phyloP scores from a whole-genome alignment of 1,140 invertebrate species.

The Drosophila dunni region DNA sequence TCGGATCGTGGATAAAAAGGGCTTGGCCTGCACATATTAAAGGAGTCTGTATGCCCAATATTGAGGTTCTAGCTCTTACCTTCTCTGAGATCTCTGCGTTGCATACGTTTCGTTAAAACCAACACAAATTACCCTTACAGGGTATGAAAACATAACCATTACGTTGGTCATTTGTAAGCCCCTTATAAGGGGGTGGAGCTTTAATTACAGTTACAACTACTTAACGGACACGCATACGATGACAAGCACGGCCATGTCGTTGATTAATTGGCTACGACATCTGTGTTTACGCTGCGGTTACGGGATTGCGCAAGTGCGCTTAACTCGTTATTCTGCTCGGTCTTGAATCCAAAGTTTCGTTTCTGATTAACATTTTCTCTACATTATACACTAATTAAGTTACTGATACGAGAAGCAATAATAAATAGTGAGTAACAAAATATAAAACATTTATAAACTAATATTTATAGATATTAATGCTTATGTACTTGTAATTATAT shows the following conservation, averaged over 20 bases:
- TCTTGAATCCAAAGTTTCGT: neutral
- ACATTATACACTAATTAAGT: too few relatives aligned
- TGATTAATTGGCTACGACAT: conserved; percentile 68
- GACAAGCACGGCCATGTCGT: conserved; percentile 45
- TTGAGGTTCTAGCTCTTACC: too few relatives aligned
- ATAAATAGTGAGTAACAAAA: conserved; percentile 6
- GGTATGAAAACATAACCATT: conserved; percentile 6
- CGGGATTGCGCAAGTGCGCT: conserved; percentile 59
- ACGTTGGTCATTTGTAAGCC: conserved; percentile 19
- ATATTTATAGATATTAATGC: neutral
- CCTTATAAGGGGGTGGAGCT: conserved; percentile 31
- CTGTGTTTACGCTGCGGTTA: conserved; percentile 13
- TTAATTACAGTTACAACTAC: conserved; percentile 67
- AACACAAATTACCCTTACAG: too few relatives aligned
- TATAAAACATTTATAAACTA: neutral
- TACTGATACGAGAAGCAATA: neutral
- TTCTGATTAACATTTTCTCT: too few relatives aligned
- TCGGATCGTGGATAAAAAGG: too few relatives aligned
- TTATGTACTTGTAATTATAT: neutral
- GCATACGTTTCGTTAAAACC: too few relatives aligned
- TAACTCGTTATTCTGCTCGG: conserved; percentile 22
- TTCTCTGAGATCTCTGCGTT: too few relatives aligned
- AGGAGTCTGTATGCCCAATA: too few relatives aligned
- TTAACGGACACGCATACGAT: conserved; percentile 25
- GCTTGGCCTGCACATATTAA: too few relatives aligned